A percentile compares a stretch with the other conserved stretches of the same genome.
Evolutionary conservation across 2,113 vertebrate genomes (phyloP).

Genomic region (Ginglymostoma cirratum): DNA sequence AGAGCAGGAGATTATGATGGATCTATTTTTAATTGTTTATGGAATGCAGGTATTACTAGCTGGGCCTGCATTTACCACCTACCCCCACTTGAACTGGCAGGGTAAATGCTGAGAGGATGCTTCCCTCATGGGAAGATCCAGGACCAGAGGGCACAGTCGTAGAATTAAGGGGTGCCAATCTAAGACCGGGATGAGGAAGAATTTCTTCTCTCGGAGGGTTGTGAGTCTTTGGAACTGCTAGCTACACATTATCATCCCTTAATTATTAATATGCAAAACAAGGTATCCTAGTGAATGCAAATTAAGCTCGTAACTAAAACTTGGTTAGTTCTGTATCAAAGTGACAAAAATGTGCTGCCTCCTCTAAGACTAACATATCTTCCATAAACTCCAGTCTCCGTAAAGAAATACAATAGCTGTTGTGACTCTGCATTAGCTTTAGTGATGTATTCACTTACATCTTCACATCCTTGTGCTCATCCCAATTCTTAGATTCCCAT

Average conservation of each 20-base stretch:
- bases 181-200: too few relatives aligned
- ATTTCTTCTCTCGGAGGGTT: too few relatives aligned
- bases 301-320: background rate
- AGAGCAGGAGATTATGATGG: too few relatives aligned
- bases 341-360: background rate
- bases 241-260: background rate
- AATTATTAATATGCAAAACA: background rate
- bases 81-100: too few relatives aligned
- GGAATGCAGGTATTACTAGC: too few relatives aligned
- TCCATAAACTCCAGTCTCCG: background rate
- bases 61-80: too few relatives aligned
- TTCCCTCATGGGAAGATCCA: too few relatives aligned
- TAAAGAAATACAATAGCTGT: background rate
- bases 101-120: too few relatives aligned
- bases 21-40: too few relatives aligned
- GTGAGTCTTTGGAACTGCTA: too few relatives aligned
- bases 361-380: background rate
- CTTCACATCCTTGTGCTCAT: background rate
- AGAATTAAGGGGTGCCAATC: too few relatives aligned
- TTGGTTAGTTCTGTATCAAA: background rate
- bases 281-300: background rate
- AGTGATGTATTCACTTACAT: background rate
- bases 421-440: background rate
- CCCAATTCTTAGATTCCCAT: background rate
- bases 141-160: too few relatives aligned